Evolutionary conservation across 2,113 vertebrate genomes (phyloP), one percentile per base, ranked within the genome.

Genomic region (Cnemophilus loriae): DNA sequence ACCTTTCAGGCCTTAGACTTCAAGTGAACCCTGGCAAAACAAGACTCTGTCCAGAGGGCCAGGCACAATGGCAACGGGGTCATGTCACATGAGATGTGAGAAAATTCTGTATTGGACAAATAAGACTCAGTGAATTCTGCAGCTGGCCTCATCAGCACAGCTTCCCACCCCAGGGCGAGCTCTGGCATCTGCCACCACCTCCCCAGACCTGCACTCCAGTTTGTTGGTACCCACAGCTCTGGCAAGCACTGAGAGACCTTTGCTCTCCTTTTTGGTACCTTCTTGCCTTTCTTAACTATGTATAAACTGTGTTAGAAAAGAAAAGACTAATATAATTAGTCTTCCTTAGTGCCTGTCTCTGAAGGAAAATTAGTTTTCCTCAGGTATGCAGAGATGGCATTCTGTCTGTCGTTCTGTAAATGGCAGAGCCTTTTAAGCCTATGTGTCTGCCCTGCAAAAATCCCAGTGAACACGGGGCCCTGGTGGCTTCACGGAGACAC

Each of bases 1-100:
- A 90, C 67, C 77, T 95, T 90, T 87, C 37, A 73, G 61, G 71
- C 53, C 89, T 71, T 59, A 94, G 65, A 86, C 65, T 84, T 94
- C 77, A 85, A 50, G 50, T 70, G 69, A 94, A 84, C 69, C 53
- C 78, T 79, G 69, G 57, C 49, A 93, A 89, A 95, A 87, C 44
- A 93, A 92, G 71, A 52, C 68, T 71, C 56, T 80, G 32, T 88
- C 79, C 73, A 75, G 84, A 93, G 71, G 59, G 68, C 59, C 68
- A 65, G 59, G 75, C 67, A 80, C 3, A 11, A 73, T 90, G 88
- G 88, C 76, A 90, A 57, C 32, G 85, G 59, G 74, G 75, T 96
- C 88, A 86, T 3, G 39, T 76, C 75, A 84, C 39, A 75, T n/a
- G 57, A 96, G 93, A 89, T 56, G 50, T 68, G 53, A 93, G 84